Evolutionary conservation across 2,888 invertebrate species (phyloP).

Genomic region (Caenorhabditis sp.): DNA sequence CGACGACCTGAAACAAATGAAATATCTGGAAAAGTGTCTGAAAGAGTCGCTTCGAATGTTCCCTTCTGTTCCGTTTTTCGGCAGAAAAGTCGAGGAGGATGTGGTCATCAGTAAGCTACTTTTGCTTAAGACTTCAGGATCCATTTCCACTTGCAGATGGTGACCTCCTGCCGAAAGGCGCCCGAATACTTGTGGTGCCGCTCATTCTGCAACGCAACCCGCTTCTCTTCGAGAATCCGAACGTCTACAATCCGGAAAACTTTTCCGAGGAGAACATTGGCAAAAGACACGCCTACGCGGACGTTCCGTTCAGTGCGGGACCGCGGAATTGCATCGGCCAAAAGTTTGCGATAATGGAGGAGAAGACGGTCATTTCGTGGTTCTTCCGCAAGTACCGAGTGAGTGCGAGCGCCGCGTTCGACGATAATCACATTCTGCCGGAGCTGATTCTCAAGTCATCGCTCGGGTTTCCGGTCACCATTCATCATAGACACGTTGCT

Average conservation of each 20-base stretch:
- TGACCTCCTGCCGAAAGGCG: conserved; percentile 71
- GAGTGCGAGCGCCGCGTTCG: conserved; percentile 59
- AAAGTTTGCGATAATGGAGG: conserved; percentile 69
- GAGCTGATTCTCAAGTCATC: conserved; percentile 66
- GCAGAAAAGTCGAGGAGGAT: conserved; percentile 75
- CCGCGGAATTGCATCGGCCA: conserved; percentile 75
- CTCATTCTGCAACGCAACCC: conserved; percentile 78
- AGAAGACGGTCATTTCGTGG: conserved; percentile 79
- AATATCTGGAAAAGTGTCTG: conserved; percentile 68
- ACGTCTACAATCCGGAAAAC: conserved; percentile 80
- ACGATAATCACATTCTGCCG: conserved; percentile 58
- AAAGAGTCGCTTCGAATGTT: conserved; percentile 70
- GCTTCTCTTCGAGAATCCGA: conserved; percentile 78
- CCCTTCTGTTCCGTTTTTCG: conserved; percentile 70
- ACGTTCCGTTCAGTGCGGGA: conserved; percentile 72
- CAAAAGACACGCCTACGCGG: conserved; percentile 65
- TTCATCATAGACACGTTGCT: too few relatives aligned
- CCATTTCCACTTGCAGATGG: conserved; percentile 46
- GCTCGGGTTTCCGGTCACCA: conserved; percentile 59
- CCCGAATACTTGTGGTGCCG: conserved; percentile 63
- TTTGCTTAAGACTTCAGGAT: not conserved
- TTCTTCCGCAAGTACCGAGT: conserved; percentile 79
- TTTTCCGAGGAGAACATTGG: conserved; percentile 78
- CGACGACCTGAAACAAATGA: conserved; percentile 71
- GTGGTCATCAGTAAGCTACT: conserved; percentile 56